Evolutionary conservation across 1,140 invertebrate genomes (phyloP), one percentile per base, ranked within the genome.

Genomic region (Wiebesia pumilae): DNA sequence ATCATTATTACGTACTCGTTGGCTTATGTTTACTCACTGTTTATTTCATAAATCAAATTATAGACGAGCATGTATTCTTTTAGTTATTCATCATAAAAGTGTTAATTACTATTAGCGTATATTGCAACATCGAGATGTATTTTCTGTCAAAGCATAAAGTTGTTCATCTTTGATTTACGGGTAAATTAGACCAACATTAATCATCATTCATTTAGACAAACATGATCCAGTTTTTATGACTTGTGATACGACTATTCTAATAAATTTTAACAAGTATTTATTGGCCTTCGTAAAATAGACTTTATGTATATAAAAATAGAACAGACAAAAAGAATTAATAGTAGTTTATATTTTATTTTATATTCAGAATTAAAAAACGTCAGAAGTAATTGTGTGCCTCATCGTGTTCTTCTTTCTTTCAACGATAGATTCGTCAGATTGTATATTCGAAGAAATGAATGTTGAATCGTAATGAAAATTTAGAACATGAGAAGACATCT

Each of bases 161-260:
- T 30, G 12, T 27, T 81, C 62, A 40, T 69, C 81, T 51, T 24
- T 71, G 81, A 83, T 73, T 83, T 83, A 83, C 67, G 40, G 19
- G 1, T 43, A 33, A 69, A 71, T 83, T 38, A 83, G 30, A 33
- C 67, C 27, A 67, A 40, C 67, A 69, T 69, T 82, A 38, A 83
- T 83, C 81, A 47, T 71, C 21, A 38, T 73, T 83, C 33, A 83
- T 83, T 71, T 67, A 71, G 81, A 83, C 43, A 79, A 58, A 83
- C 35, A 43, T 83, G 43, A 73, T 71, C 33, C 21, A 27, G 40
- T 73, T 71, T 81, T 73, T 83, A 73, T 33, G 10, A 30, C 33
- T 80, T 43, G 30, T 38, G 78, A 38, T 80, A 35, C 6, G 47
- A 62, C 38, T 43, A 75, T 43, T 75, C 27, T 75, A 75, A 75